Evolutionary conservation across 2,888 invertebrate genomes (phyloP).

Genomic region (Agrotis clavis): DNA sequence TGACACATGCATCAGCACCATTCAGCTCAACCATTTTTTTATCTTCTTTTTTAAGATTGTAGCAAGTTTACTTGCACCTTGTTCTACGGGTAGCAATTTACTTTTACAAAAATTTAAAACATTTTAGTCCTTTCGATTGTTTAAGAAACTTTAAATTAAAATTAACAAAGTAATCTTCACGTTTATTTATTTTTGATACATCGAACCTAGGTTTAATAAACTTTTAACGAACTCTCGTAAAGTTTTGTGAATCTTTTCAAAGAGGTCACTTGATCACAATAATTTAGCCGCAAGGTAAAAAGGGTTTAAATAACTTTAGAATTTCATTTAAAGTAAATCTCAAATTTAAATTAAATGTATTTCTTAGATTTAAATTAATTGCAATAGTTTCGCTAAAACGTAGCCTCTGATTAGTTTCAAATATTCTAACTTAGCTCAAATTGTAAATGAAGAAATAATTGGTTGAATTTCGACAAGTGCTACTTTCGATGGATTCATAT

Average conservation of each 20-base stretch:
- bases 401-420: slow-evolving; percentile 7
- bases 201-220: not conserved
- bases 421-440: slow-evolving; percentile 17
- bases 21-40: too few species aligned
- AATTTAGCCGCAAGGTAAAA: slow-evolving; percentile 17
- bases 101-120: too few species aligned
- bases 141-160: not conserved
- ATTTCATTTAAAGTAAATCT: slow-evolving; percentile 19
- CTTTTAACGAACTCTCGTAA: not conserved
- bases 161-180: not conserved
- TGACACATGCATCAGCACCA: too few species aligned
- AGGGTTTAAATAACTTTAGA: slow-evolving; percentile 8
- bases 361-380: slow-evolving; percentile 41
- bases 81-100: too few species aligned
- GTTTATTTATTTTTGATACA: not conserved
- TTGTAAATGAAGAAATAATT: slow-evolving; percentile 27
- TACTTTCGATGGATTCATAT: slow-evolving; percentile 19
- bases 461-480: slow-evolving; percentile 24
- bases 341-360: slow-evolving; percentile 25
- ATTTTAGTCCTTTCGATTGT: not conserved
- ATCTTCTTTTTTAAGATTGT: too few species aligned
- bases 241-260: not conserved
- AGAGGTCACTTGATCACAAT: not conserved
- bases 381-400: slow-evolving; percentile 23
- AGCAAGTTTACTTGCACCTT: too few species aligned